Evolutionary conservation across 2,888 invertebrate species (phyloP), one percentile per base, ranked within the genome.

Genomic region (Drosophila villosipedis): DNA sequence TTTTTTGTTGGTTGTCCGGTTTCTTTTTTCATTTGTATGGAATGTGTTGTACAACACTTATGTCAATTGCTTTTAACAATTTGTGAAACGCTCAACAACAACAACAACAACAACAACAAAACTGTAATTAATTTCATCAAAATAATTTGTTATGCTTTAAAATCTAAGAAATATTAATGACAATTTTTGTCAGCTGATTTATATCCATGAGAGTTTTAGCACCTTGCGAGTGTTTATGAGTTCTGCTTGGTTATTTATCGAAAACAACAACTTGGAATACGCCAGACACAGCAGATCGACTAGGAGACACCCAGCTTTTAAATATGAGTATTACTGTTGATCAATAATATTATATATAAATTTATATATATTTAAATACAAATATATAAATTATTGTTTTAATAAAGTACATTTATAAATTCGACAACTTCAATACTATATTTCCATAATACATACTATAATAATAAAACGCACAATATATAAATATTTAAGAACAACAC

Each of bases 61-160:
- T 62, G 63, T 39, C 70, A 71, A 76, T 80, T 78, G 80, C 63
- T 64, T 76, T 78, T 58, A 78, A 55, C 61, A 60, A 66, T 61
- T 71, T 75, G 72, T 52, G 52, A 54, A 49, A 61, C 54, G 30
- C 22, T 43, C 10, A 12, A 37, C 25, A 28, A 28, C 28, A 25
- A 47, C 35, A 19, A 37, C 28, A 22, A 28, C 14, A 30, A 10
- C 12, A 7, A 28, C 28, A 28, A 28, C 25, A 47, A 47, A 58
- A 28, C 47, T 53, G n/a, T 41, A 59, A 55, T 71, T 57, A 41
- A 57, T 33, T 71, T 49, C 14, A 4, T 9, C n/a, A 2, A 55
- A 50, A 55, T 41, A 25, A 30, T 70, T 54, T 59, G 25, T 68
- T 35, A 19, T 19, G 61, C 35, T 61, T 62, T 58, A 19, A 54